Evolutionary conservation across 1,140 invertebrate species (phyloP).

Genomic region (Cataglyphis hispanica): DNA sequence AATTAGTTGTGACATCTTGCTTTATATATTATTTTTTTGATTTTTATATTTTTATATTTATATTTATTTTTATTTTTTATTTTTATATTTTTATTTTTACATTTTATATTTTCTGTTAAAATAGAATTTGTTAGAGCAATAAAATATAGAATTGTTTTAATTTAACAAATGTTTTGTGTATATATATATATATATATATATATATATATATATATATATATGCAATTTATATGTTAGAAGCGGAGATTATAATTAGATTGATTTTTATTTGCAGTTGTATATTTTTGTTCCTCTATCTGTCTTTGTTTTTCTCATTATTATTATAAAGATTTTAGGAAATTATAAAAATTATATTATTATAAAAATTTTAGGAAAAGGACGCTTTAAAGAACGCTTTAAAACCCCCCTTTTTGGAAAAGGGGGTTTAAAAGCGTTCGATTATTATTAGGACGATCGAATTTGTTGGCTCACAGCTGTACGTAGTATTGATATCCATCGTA

Average conservation of each 20-base stretch:
- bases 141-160: neutral
- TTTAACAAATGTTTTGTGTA: no score
- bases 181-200: neutral
- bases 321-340: slow-evolving; percentile 9
- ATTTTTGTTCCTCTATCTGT: neutral
- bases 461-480: slow-evolving; percentile 20
- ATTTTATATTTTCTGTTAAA: neutral
- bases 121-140: neutral
- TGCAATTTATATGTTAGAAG: slow-evolving; percentile 2
- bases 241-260: neutral
- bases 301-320: neutral
- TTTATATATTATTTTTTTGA: no score
- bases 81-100: no score
- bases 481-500: slow-evolving; percentile 34
- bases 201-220: neutral
- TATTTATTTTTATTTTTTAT: slow-evolving; percentile 9
- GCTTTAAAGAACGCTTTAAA: no score
- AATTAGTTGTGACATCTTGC: neutral
- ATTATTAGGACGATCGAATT: neutral
- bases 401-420: no score
- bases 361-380: no score
- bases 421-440: neutral
- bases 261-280: neutral
- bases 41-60: neutral
- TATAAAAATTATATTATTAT: no score